These are phyloP conservation scores for Papio anubis DNA, from an alignment of 2,113 vertebrate species.

Conservation along the genomic window DNA sequence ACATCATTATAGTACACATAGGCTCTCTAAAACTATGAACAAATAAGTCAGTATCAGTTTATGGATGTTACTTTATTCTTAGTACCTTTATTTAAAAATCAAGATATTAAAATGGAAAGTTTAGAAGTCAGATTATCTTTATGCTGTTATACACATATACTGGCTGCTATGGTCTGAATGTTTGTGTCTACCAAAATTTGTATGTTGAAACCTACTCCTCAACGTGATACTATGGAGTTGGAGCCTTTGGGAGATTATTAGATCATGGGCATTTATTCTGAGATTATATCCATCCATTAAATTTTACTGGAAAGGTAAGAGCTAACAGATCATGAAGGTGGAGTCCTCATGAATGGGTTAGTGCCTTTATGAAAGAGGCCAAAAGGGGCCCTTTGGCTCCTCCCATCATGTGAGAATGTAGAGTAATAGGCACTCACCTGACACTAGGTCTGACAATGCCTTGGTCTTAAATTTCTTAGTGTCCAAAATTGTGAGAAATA, in stretches of 20 bases:
- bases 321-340: not conserved
- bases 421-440: not conserved
- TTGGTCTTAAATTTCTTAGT: not conserved
- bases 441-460: not conserved
- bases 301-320: no score
- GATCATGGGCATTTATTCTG: not conserved
- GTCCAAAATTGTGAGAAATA: not conserved
- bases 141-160: rapidly evolving
- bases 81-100: not conserved
- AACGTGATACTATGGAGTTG: not conserved
- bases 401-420: not conserved
- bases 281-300: no score
- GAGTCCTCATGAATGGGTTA: not conserved
- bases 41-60: not conserved
- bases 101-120: not conserved
- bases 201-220: not conserved
- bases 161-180: not conserved
- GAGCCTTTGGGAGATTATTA: not conserved
- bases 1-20: not conserved
- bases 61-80: not conserved
- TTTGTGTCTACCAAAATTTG: not conserved
- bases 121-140: not conserved
- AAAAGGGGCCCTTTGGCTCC: not conserved
- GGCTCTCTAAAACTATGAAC: not conserved
- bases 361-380: not conserved